A percentile compares a stretch with the other conserved stretches of the same genome.
Evolutionary conservation across 2,113 vertebrate genomes (phyloP).

Genomic region (Nycticryphes semicollaris): DNA sequence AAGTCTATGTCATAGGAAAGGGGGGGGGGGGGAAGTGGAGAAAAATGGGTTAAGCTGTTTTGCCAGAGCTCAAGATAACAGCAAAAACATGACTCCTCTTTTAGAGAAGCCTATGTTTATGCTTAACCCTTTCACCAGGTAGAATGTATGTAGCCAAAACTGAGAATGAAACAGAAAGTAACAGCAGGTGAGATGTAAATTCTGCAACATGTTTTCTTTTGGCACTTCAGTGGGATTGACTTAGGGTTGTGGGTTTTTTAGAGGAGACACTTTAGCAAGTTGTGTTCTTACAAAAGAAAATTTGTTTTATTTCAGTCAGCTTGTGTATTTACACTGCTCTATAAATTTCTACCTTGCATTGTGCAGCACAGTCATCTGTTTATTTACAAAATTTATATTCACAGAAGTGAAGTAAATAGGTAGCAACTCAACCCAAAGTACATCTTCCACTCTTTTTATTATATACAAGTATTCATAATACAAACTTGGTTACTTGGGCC

Average conservation of each 20-base stretch:
- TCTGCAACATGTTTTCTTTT: background rate
- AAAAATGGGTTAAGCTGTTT: background rate
- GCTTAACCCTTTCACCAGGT: background rate
- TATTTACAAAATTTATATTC: too few species aligned
- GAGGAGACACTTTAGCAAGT: background rate
- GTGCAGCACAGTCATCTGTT: background rate
- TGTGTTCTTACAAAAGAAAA: background rate
- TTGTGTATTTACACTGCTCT: background rate
- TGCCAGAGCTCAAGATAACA: background rate
- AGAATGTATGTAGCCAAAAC: background rate
- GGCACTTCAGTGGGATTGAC: background rate
- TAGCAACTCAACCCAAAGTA: background rate
- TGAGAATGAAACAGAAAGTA: background rate
- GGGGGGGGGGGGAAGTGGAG: background rate
- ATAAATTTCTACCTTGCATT: background rate
- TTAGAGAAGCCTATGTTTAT: background rate
- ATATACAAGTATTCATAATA: background rate
- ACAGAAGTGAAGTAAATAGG: background rate
- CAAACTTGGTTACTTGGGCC: background rate
- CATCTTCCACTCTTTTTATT: background rate
- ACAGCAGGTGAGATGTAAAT: background rate
- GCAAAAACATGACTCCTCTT: background rate
- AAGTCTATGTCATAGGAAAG: background rate
- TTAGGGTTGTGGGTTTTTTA: background rate
- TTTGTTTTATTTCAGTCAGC: background rate